Conservation (phyloP, 2,888 invertebrate species). For the Parascotia fuliginaria region DNA sequence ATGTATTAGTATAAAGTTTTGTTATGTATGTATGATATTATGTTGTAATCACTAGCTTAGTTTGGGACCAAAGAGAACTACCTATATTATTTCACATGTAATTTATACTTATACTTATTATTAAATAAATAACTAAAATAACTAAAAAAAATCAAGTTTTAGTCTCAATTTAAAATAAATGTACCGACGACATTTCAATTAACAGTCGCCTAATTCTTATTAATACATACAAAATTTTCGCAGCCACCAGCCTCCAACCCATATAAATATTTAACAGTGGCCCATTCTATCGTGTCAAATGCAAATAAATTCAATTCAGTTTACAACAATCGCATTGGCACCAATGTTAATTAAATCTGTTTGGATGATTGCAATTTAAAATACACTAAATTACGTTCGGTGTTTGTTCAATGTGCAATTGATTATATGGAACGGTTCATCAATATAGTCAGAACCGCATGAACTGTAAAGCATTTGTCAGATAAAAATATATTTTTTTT, state of each 20-base stretch:
- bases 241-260: slow-evolving; percentile 12
- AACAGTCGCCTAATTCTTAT: slow-evolving; percentile 29
- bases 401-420: slow-evolving; percentile 9
- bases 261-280: slow-evolving; percentile 47
- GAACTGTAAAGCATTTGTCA: too few species aligned
- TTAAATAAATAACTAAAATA: too few species aligned
- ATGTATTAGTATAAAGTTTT: too few species aligned
- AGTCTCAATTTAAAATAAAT: too few species aligned
- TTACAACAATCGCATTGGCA: slow-evolving; percentile 41
- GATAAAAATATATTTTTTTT: too few species aligned
- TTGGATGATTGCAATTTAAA: slow-evolving; percentile 43
- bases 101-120: too few species aligned
- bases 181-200: slow-evolving; percentile 12
- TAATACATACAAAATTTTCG: slow-evolving; percentile 41
- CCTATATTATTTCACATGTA: too few species aligned
- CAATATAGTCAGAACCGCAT: too few species aligned
- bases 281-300: slow-evolving; percentile 44
- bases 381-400: slow-evolving; percentile 28
- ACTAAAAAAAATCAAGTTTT: too few species aligned
- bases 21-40: too few species aligned
- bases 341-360: slow-evolving; percentile 46
- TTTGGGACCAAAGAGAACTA: too few species aligned
- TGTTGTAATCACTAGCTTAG: too few species aligned
- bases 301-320: slow-evolving; percentile 51
- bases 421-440: slow-evolving; percentile 2